A percentile compares a stretch with the other conserved stretches of the same genome.
Evolutionary conservation across 2,797 vertebrate genomes (phyloP).

Genomic region (Myotis vivesi): DNA sequence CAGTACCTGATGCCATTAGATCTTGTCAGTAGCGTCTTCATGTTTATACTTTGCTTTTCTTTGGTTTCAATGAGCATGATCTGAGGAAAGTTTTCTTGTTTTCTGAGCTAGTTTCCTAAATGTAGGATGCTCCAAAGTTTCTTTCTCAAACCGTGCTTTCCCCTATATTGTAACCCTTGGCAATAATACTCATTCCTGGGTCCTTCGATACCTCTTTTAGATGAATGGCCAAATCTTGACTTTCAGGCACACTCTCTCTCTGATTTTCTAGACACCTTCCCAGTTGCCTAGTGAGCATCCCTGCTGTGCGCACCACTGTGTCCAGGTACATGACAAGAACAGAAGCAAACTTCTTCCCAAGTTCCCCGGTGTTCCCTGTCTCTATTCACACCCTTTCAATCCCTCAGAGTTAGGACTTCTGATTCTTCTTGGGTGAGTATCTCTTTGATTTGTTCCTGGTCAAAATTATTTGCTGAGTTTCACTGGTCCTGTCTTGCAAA

Average conservation of each 20-base stretch:
- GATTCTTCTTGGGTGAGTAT: not conserved
- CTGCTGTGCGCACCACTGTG: not conserved
- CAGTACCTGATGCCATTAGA: not conserved
- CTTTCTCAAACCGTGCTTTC: not conserved
- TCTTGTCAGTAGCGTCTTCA: not conserved
- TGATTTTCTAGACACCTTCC: not conserved
- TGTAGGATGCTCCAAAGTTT: not conserved
- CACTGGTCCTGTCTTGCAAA: not conserved
- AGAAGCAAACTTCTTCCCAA: not conserved
- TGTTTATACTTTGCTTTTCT: not conserved
- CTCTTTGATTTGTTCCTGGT: not conserved
- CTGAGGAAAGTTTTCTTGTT: not conserved
- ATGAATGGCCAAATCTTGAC: not conserved
- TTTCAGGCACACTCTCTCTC: not conserved
- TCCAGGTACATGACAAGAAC: not conserved
- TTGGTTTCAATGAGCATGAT: not conserved
- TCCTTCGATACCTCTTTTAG: not conserved
- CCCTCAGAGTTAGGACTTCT: not conserved
- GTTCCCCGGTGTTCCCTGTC: not conserved
- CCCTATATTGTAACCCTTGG: not conserved
- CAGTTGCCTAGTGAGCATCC: not conserved
- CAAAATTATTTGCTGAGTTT: not conserved
- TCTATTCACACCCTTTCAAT: not conserved
- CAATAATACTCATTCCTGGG: not conserved
- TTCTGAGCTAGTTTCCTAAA: not conserved